These are phyloP conservation scores for Corythaixoides concolor DNA, from an alignment of 2,113 vertebrate species.

Conservation along the genomic window DNA sequence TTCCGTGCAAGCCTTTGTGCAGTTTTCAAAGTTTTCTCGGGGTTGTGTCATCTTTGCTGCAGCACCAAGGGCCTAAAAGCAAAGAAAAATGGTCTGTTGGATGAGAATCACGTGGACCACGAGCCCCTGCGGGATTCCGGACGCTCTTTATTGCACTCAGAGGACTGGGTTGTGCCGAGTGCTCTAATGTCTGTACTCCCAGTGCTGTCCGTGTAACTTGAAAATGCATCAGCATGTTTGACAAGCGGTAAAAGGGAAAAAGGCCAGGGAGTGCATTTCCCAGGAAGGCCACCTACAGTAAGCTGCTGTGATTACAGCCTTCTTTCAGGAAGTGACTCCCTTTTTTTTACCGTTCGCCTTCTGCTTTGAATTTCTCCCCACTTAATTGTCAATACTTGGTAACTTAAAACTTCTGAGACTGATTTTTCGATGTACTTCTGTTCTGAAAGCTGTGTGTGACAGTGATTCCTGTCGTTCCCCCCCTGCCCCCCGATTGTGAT, in stretches of 20 bases:
- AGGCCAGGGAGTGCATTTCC: not conserved
- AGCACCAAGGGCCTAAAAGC: not conserved
- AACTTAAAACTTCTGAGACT: not conserved
- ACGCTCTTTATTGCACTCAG: not conserved
- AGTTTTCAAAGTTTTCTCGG: not conserved
- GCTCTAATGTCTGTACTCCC: not conserved
- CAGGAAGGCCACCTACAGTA: not conserved
- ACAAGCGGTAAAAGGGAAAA: not conserved
- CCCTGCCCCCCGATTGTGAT: not conserved
- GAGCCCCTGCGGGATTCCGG: not conserved
- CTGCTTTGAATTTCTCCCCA: not conserved
- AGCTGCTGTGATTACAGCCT: not conserved
- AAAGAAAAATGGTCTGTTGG: not conserved
- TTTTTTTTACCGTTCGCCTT: too few species aligned
- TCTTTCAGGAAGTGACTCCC: not conserved
- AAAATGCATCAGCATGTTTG: not conserved
- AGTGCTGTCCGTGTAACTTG: not conserved
- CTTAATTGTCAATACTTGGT: not conserved
- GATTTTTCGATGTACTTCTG: not conserved
- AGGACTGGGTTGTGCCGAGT: not conserved
- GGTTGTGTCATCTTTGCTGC: not conserved
- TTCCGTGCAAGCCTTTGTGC: not conserved
- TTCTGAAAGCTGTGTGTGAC: not conserved
- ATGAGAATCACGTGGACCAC: not conserved
- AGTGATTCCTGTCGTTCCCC: not conserved